Base-by-base conservation (phyloP, 1,140 invertebrate genomes). In the Pygmarrhopalites habei region DNA sequence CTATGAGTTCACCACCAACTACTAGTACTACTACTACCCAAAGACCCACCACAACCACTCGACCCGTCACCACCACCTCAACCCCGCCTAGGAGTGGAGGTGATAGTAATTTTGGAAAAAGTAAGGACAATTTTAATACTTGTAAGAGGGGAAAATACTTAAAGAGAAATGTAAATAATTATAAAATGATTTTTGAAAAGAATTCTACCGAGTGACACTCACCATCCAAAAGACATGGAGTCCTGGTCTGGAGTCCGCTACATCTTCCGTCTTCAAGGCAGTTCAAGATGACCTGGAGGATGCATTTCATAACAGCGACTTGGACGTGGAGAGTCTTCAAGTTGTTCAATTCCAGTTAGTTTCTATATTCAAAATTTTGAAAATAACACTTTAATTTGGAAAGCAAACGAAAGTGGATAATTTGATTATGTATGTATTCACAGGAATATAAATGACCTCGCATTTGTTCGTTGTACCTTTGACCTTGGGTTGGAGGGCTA, bases 181-280 rank as follows among this genome's bases (percentile, higher is more conserved):
- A n/a, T n/a, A n/a, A n/a, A n/a, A n/a, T n/a, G n/a, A n/a, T n/a
- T n/a, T n/a, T n/a, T n/a, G n/a, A n/a, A 35, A 5, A 70, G 68
- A 47, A 51, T 67, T 60, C 26, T 70, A 60, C 60, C 65, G 68
- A 30, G 55, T 67, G 23, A 60, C 53, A n/a, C 58, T 67, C 4
- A 62, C 62, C 10, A 70, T 70, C 41, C 55, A 62, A 29, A 70
- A 67, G 32, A 65, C 43, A 12, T 70, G 68, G 68, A 70, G 62
- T 41, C 65, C 65, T n/a, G 62, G 64, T 3, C 52, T 70, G 30
- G 55, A 57, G 23, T 43, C 62, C 0, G 55, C 32, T 0, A 58
- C 39, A 19, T 60, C 62, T 0, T 43, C 53, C 29, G 46, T 57
- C 23, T 70, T 65, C 46, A 60, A 25, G 44, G 21, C 57, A 7